These are phyloP conservation scores for Trissolcus basalis DNA, from an alignment of 1,140 invertebrate genomes.

Conservation along the genomic window DNA sequence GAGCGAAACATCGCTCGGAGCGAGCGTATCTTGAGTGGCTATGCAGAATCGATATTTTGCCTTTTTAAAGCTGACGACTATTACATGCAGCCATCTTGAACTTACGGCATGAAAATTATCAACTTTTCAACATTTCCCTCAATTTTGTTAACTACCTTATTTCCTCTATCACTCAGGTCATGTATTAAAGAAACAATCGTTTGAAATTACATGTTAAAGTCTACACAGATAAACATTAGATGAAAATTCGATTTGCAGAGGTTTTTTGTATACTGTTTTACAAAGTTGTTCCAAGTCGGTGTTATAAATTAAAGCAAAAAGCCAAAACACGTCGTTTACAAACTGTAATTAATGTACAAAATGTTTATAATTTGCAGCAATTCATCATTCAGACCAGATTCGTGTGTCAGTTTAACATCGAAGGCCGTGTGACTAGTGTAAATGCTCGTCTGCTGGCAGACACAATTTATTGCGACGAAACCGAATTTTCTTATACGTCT, in stretches of 20 bases:
- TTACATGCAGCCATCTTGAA: slow-evolving; percentile 40
- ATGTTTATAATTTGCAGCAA: slow-evolving; percentile 78
- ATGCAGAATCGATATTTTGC: slow-evolving; percentile 48
- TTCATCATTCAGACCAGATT: slow-evolving; percentile 96
- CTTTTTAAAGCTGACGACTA: slow-evolving; percentile 48
- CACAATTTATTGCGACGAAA: slow-evolving; percentile 94
- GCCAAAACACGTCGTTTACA: no score
- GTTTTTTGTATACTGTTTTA: background rate
- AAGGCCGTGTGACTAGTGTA: slow-evolving; percentile 92
- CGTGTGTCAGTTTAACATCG: slow-evolving; percentile 97
- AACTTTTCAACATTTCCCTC: slow-evolving; percentile 43
- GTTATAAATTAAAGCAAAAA: no score
- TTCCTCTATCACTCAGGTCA: slow-evolving; percentile 5
- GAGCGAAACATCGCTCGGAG: slow-evolving; percentile 47
- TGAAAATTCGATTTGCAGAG: background rate
- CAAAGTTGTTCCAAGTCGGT: background rate
- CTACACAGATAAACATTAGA: background rate
- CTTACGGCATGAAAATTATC: slow-evolving; percentile 38
- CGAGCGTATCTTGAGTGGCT: slow-evolving; percentile 43
- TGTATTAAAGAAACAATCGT: slow-evolving; percentile 1
- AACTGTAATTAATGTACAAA: background rate
- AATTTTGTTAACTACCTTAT: slow-evolving; percentile 16
- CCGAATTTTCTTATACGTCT: slow-evolving; percentile 94
- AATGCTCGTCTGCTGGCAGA: slow-evolving; percentile 93
- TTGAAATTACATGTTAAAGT: no score